Conservation (phyloP, 2,113 vertebrate genomes). For the Tricholaema leucomelas region DNA sequence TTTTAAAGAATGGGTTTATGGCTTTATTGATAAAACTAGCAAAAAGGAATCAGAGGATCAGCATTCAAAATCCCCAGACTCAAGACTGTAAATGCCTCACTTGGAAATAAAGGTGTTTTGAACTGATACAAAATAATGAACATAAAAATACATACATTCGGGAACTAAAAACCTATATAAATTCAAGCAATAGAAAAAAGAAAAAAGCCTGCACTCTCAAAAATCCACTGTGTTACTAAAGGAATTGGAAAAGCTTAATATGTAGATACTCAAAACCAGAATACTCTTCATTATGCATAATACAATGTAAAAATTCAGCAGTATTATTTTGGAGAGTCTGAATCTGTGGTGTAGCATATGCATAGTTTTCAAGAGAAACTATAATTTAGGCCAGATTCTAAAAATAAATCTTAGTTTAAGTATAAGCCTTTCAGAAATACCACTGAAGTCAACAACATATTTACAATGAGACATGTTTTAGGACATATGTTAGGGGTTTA, state of each 20-base stretch:
- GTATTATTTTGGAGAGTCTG: neutral
- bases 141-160: neutral
- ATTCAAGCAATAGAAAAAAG: neutral
- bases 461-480: neutral
- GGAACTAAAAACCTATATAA: neutral
- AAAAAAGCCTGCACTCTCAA: neutral
- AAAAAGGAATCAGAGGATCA: neutral
- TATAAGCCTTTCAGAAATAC: neutral
- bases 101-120: neutral
- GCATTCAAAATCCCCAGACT: neutral
- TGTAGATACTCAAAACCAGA: neutral
- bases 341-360: neutral
- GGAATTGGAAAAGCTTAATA: neutral
- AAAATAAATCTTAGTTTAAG: neutral
- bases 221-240: neutral
- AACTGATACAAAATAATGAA: slow-evolving; percentile 9
- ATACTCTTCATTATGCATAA: neutral
- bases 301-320: neutral
- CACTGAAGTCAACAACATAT: neutral
- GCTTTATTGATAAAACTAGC: neutral
- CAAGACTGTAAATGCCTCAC: neutral
- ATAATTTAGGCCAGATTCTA: neutral
- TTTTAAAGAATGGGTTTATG: neutral
- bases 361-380: neutral
- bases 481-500: neutral